Evolutionary conservation across 2,888 invertebrate genomes (phyloP).

Genomic region (Vesta saturnalis): DNA sequence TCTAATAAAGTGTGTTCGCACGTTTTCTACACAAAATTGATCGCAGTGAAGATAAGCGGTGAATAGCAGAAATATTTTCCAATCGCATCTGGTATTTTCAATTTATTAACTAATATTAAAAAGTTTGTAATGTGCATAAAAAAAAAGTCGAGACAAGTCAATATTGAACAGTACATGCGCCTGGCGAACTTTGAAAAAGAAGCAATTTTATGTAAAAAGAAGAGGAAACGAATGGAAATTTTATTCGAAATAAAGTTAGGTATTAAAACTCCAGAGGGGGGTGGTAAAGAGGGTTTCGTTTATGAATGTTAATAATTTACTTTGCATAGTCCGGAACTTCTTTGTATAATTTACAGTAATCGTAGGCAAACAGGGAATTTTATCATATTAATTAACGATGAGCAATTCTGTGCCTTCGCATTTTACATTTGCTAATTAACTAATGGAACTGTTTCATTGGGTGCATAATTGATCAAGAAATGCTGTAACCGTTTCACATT

Average conservation of each 20-base stretch:
- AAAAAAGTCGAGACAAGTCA: constrained; percentile 49
- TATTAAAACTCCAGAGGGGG: constrained; percentile 58
- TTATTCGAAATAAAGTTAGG: constrained; percentile 61
- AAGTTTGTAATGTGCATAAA: constrained; percentile 45
- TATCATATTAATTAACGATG: constrained; percentile 55
- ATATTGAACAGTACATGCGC: constrained; percentile 58
- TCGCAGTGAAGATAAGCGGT: too few relatives aligned
- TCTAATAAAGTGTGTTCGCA: too few relatives aligned
- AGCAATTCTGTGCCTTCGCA: constrained; percentile 42
- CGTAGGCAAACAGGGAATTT: constrained; percentile 55
- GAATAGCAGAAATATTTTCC: not conserved
- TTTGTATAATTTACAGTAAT: constrained; percentile 59
- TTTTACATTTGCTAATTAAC: constrained; percentile 52
- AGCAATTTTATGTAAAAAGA: constrained; percentile 58
- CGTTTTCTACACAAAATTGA: too few relatives aligned
- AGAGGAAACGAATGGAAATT: constrained; percentile 61
- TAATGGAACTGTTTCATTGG: constrained; percentile 50
- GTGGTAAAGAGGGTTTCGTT: constrained; percentile 55
- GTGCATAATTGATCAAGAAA: constrained; percentile 48
- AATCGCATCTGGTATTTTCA: not conserved
- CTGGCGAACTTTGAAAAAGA: constrained; percentile 52
- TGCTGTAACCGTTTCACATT: constrained; percentile 46
- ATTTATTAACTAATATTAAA: constrained; percentile 35
- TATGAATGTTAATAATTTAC: constrained; percentile 64
- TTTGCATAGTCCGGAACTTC: constrained; percentile 59